Base-by-base conservation (phyloP, 2,797 vertebrate genomes). In the Parambassis ranga region DNA sequence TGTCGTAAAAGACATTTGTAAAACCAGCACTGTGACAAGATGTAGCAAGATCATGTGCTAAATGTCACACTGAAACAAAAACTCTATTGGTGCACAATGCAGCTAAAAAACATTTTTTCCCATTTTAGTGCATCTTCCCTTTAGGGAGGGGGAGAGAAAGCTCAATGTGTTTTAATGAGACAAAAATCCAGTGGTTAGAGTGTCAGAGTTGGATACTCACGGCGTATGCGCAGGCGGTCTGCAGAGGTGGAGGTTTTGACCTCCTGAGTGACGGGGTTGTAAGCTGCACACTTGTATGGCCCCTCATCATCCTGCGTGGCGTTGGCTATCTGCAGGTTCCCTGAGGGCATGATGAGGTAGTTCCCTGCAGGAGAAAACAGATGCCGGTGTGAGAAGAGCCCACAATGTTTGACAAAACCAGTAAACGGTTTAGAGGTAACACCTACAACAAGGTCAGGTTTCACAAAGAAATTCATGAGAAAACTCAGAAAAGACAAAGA, bases 331-430 rank as follows among this genome's bases (percentile, higher is more conserved):
- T 99, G 97, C 59, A 99, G 94, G 88, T 98, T 99, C 65, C 97
- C 97, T 0, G 97, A 99, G 0, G 97, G 97, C 97, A 99, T 98
- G 88, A 99, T 98, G 91, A 99, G 93, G 88, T 99, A 99, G 91
- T 99, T 98, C 44, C 94, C 97, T 99, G 83, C 3, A 72, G 28
- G 13, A 26, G 13, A 13, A 33, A 51, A 53, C 6, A 46, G 6
- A 61, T n/a, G 26, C 26, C 37, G 41, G 32, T 46, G 30, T 19
- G 19, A 51, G 47, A 35, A 3, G 9, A n/a, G 23, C 20, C 71
- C 36, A 38, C 3, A 33, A 6, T 0, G 26, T 23, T n/a, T n/a
- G n/a, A n/a, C n/a, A n/a, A n/a, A n/a, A n/a, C 4, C 10, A 28
- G 10, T 28, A 27, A 10, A 9, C 11, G 4, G 4, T 28, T 9